Conservation (phyloP, 1,140 invertebrate species). For the Antheraea mylitta region DNA sequence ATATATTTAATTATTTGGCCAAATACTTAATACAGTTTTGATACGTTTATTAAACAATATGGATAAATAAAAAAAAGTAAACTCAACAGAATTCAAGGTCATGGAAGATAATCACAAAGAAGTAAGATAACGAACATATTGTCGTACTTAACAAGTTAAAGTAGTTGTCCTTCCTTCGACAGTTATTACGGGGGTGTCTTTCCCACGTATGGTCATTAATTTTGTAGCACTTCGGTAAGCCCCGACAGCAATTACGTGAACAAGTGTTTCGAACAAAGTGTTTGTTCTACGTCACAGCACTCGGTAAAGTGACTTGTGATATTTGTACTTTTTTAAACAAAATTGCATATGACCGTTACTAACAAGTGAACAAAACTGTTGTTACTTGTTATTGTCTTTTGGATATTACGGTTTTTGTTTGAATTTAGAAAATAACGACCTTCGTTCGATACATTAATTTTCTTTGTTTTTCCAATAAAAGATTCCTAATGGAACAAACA, state of each 20-base stretch:
- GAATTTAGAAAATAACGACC: background rate
- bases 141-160: background rate
- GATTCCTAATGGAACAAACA: background rate
- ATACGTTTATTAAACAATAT: too few species aligned
- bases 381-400: background rate
- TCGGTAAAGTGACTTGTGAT: background rate
- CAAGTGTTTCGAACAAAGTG: background rate
- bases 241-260: background rate
- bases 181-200: conserved; percentile 5
- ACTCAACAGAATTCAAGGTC: too few species aligned
- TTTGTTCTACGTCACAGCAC: background rate
- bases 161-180: conserved; percentile 1
- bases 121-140: too few species aligned
- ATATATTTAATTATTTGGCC: background rate
- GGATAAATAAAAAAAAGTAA: too few species aligned
- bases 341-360: background rate
- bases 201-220: conserved; percentile 6
- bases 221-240: background rate
- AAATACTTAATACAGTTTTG: background rate
- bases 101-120: too few species aligned
- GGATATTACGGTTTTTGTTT: conserved; percentile 67
- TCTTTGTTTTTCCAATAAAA: background rate
- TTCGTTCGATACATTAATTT: background rate
- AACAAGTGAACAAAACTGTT: conserved; percentile 14
- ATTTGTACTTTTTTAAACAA: background rate